phyloP scores from a whole-genome alignment of 2,797 vertebrate genomes.

The Pseudochromis fuscus region DNA sequence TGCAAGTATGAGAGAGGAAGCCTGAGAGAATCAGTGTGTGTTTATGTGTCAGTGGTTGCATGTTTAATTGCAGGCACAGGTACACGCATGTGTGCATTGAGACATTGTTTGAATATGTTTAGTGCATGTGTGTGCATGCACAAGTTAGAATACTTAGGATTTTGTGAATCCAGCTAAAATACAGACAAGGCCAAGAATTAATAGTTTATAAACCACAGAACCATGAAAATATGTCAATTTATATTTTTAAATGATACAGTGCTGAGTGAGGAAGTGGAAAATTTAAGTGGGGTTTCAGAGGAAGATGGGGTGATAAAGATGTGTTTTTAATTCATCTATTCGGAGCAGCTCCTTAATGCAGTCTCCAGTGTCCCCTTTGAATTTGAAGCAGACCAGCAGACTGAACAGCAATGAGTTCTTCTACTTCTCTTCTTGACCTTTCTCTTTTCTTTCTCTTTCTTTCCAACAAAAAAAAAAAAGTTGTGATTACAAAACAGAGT shows the following conservation, averaged over 20 bases:
- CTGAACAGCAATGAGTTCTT: constrained; percentile 46
- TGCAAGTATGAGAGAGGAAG: constrained; percentile 59
- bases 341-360: constrained; percentile 67
- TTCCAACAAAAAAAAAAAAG: constrained; percentile 53
- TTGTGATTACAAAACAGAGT: constrained; percentile 81
- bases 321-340: constrained; percentile 83
- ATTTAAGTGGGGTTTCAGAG: constrained; percentile 70
- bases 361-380: constrained; percentile 66
- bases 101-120: constrained; percentile 2
- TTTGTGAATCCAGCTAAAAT: constrained; percentile 55
- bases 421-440: constrained; percentile 16
- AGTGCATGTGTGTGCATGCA: constrained; percentile 10
- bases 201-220: constrained; percentile 86
- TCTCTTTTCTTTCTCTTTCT: constrained; percentile 31
- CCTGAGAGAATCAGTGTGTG: constrained; percentile 42
- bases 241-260: constrained; percentile 88
- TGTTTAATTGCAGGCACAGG: constrained; percentile 38
- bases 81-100: constrained; percentile 20
- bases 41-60: constrained; percentile 39
- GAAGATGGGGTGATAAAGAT: constrained; percentile 75
- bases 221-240: constrained; percentile 86
- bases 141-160: constrained; percentile 5
- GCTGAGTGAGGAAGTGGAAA: constrained; percentile 89
- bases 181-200: constrained; percentile 84
- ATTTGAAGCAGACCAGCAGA: constrained; percentile 31